phyloP scores from a whole-genome alignment of 2,797 vertebrate species.

The Phataginus tricuspis region DNA sequence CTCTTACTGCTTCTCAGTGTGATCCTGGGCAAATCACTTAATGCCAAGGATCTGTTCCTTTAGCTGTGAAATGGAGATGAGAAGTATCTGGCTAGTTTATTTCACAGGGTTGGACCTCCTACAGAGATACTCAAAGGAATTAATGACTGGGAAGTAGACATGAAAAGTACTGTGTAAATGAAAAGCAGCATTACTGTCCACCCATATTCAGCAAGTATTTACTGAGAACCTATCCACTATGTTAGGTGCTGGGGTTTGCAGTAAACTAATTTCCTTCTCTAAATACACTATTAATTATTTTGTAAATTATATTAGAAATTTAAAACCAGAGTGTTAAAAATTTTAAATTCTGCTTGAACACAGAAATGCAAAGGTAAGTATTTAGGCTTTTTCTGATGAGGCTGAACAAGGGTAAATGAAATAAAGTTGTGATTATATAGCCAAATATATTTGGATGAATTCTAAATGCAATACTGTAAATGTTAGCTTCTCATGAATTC shows the following conservation, averaged over 20 bases:
- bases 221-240: not conserved
- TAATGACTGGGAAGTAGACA: not conserved
- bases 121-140: not conserved
- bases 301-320: slow-evolving; percentile 32
- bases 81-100: not conserved
- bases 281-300: not conserved
- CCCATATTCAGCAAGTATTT: not conserved
- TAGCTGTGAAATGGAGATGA: not conserved
- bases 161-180: not conserved
- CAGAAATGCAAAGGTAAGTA: slow-evolving; percentile 35
- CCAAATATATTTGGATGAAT: slow-evolving; percentile 27
- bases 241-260: not conserved
- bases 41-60: not conserved
- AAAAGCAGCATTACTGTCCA: not conserved
- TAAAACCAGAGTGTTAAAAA: slow-evolving; percentile 37
- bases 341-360: slow-evolving; percentile 43
- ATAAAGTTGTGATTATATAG: not conserved
- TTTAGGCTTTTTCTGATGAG: not conserved
- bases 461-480: slow-evolving; percentile 21
- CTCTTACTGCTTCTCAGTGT: not conserved
- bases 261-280: not conserved
- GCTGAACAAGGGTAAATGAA: slow-evolving; percentile 13
- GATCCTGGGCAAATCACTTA: not conserved
- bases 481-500: not conserved
- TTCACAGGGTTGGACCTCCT: not conserved